Evolutionary conservation across 2,888 invertebrate species (phyloP).

Genomic region (Alsophila aescularia): DNA sequence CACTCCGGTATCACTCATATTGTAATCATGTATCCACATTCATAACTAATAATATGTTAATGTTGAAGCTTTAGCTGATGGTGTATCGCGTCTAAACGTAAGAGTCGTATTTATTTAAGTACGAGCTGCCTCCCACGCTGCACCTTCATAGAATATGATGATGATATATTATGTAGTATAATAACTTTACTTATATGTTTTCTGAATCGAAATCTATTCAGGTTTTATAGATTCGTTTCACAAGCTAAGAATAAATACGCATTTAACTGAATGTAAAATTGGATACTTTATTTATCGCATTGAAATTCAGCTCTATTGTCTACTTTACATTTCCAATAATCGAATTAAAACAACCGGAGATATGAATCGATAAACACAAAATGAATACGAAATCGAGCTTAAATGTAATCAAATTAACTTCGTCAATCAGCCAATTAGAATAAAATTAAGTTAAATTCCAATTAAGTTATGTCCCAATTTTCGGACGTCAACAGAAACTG

Average conservation of each 20-base stretch:
- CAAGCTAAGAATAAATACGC: too few species aligned
- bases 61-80: not conserved
- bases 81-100: too few species aligned
- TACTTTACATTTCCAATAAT: not conserved
- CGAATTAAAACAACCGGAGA: slow-evolving; percentile 5
- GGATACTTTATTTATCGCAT: too few species aligned
- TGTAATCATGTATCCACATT: not conserved
- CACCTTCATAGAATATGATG: too few species aligned
- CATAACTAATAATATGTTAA: not conserved
- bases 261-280: too few species aligned
- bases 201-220: too few species aligned
- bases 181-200: too few species aligned
- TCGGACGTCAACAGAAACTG: slow-evolving; percentile 22
- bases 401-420: slow-evolving; percentile 16
- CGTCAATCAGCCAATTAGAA: slow-evolving; percentile 27
- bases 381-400: slow-evolving; percentile 21
- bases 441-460: slow-evolving; percentile 37
- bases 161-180: too few species aligned
- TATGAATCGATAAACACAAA: slow-evolving; percentile 14
- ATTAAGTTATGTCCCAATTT: too few species aligned
- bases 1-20: slow-evolving; percentile 2
- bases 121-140: too few species aligned
- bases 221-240: too few species aligned
- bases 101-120: too few species aligned
- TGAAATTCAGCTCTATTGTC: not conserved